Evolutionary conservation across 2,113 vertebrate genomes (phyloP), one percentile per base, ranked within the genome.

Genomic region (Callithrix jacchus): DNA sequence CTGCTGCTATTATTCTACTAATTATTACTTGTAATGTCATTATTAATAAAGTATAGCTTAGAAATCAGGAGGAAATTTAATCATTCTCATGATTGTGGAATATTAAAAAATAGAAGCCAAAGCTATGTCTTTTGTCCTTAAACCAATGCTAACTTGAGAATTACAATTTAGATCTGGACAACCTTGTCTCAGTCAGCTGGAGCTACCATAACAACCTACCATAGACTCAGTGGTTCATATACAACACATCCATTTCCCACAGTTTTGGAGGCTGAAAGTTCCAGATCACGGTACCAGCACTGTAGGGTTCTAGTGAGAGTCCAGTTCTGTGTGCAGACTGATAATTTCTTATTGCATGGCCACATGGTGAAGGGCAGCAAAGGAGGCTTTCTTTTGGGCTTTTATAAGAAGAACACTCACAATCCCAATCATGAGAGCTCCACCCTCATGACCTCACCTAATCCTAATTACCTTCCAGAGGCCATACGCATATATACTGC

Each of bases 401-500:
- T 64, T 64, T 17, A 3, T 61, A 45, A 84, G 37, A 13, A 17
- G 40, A 16, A 20, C 66, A 52, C 12, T 42, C 61, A 64, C 30
- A 47, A 21, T 23, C 6, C 18, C 42, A 14, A 32, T 71, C 16
- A 42, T 18, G 12, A 7, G 20, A 32, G 8, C 27, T 71, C 37
- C 6, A 21, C 7, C 45, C 8, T 45, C 18, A 27, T 12, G n/a
- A 82, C 8, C 61, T 35, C 27, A 35, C 56, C 49, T 45, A 52
- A 23, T 35, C 32, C n/a, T 56, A 32, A 56, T n/a, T 71, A 71
- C 13, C 25, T 76, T 1, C 6, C 45, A 8, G 20, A 68, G 25
- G 3, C 9, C n/a, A 21, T 10, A 40, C 0, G 5, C 8, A 25
- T 35, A 49, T 40, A 47, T 14, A 52, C 23, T 1, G 1, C 21